These are phyloP conservation scores for Stenolophus ochropezus DNA, from an alignment of 2,888 invertebrate species.

Conservation along the genomic window DNA sequence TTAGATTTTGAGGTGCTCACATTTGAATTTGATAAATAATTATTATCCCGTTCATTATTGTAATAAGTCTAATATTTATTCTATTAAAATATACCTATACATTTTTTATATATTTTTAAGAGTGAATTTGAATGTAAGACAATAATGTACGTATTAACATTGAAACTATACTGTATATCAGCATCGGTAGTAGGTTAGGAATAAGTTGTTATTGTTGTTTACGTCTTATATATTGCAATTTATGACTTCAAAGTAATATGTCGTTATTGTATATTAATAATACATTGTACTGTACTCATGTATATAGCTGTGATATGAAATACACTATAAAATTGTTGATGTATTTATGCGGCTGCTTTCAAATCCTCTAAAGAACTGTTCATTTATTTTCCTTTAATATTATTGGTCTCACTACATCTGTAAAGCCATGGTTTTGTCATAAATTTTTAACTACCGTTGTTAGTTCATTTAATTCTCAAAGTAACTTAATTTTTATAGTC, in stretches of 20 bases:
- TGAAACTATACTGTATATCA: not conserved
- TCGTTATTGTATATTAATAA: not conserved
- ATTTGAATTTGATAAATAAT: too few relatives aligned
- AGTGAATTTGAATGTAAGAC: not conserved
- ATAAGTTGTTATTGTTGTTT: constrained; percentile 2
- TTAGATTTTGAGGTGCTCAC: too few relatives aligned
- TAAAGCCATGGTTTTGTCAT: too few relatives aligned
- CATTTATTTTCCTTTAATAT: too few relatives aligned
- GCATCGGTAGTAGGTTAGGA: not conserved
- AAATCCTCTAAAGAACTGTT: too few relatives aligned
- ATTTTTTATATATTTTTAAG: not conserved
- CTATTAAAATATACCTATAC: not conserved
- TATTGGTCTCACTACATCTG: too few relatives aligned
- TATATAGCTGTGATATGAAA: constrained; percentile 56
- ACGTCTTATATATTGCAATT: not conserved
- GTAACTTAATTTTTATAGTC: too few relatives aligned
- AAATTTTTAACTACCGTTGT: too few relatives aligned
- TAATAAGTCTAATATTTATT: not conserved
- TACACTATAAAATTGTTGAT: constrained; percentile 37
- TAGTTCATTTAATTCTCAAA: too few relatives aligned
- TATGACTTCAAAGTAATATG: not conserved
- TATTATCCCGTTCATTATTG: too few relatives aligned
- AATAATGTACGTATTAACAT: not conserved
- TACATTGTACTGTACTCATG: constrained; percentile 3
- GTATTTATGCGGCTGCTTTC: not conserved